Evolutionary conservation across 2,797 vertebrate genomes (phyloP), one percentile per base, ranked within the genome.

Genomic region (Onychomys arenicola): DNA sequence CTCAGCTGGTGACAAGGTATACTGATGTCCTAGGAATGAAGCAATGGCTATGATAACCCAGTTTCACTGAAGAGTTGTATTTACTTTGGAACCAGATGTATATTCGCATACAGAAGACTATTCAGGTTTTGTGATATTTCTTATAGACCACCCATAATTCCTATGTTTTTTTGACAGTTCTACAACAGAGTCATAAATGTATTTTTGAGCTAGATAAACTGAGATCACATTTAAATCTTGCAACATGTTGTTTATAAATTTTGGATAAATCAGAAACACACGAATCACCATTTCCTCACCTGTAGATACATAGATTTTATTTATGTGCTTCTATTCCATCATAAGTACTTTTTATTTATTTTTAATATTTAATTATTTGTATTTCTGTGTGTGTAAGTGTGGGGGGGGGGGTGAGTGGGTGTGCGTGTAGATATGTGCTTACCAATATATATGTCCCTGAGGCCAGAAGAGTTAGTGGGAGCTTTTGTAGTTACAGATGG

Each of bases 291-390:
- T 83, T 94, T 96, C 63, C 34, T 95, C 25, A 89, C 34, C 27
- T 93, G 17, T 69, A 49, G 67, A 76, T 25, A 69, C 46, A 3
- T 43, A 71, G 4, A 83, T 81, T 89, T 85, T 93, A 29, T 75
- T 93, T 49, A 63, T 40, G 37, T 73, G 29, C 17, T 67, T 90
- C 80, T 93, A 40, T 49, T 91, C 17, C 29, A 92, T 96, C 67
- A 14, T 86, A 89, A 75, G 0, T 6, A 71, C 6, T 25, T 73
- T 57, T 55, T 34, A 34, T 32, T 46, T 29, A 9, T 19, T 87
- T 87, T 11, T 10, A 27, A 37, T 71, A 71, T 57, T 87, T 81
- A 57, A 73, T 10, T 71, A 27, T 55, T 23, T 71, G 12, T 52
- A 46, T 86, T 12, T 49, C 29, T 49, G 43, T 85, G 17, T 84